A percentile compares a stretch with the other conserved stretches of the same genome.
Conservation (phyloP, 2,888 invertebrate genomes). For the Apantesis nais region DNA sequence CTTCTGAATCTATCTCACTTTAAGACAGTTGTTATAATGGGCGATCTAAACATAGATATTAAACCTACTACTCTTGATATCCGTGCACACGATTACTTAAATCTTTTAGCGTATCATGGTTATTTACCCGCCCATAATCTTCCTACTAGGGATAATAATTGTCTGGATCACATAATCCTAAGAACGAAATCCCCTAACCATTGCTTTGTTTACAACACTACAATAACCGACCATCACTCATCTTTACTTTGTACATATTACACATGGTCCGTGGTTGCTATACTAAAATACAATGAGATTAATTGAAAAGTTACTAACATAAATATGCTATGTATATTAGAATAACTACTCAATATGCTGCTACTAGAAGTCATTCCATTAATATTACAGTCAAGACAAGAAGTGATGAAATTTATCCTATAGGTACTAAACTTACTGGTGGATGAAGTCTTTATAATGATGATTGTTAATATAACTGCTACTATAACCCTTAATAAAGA, state of each 20-base stretch:
- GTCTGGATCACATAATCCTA: no score
- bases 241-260: slow-evolving; percentile 40
- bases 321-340: slow-evolving; percentile 6
- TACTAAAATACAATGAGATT: slow-evolving; percentile 44
- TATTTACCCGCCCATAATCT: no score
- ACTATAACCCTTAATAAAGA: background rate
- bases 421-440: background rate
- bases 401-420: slow-evolving; percentile 8
- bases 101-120: no score
- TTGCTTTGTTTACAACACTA: no score
- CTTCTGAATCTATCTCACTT: no score
- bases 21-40: no score
- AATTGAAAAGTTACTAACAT: slow-evolving; percentile 31
- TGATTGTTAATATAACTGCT: background rate
- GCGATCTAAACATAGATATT: no score
- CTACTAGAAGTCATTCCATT: slow-evolving; percentile 16
- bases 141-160: no score
- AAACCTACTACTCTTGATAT: no score
- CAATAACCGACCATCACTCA: no score
- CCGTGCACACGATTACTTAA: no score
- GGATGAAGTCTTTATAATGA: background rate
- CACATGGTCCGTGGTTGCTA: slow-evolving; percentile 47
- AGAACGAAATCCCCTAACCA: no score
- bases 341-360: slow-evolving; percentile 17
- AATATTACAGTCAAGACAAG: slow-evolving; percentile 15